Conservation (phyloP, 2,888 invertebrate genomes). For the Mythimna lalbum region DNA sequence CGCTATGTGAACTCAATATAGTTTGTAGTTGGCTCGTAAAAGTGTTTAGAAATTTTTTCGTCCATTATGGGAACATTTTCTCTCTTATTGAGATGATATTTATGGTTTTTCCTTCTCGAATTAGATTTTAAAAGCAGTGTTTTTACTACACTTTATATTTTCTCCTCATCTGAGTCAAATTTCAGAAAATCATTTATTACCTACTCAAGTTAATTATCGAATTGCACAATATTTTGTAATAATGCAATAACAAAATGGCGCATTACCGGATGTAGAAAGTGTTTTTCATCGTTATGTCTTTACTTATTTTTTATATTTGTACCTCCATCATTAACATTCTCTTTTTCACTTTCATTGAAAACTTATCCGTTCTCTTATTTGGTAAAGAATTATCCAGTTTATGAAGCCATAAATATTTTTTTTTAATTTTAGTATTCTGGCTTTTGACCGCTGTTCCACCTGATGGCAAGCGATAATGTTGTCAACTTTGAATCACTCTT, state of each 20-base stretch:
- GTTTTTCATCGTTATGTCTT: conserved; percentile 13
- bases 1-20: conserved; percentile 22
- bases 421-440: too few species aligned
- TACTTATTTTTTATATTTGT: conserved; percentile 22
- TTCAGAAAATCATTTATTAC: conserved; percentile 7
- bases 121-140: background rate
- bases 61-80: background rate
- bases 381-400: too few species aligned
- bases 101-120: background rate
- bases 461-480: too few species aligned
- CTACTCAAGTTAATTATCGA: conserved; percentile 9
- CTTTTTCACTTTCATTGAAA: conserved; percentile 1
- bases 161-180: conserved; percentile 22
- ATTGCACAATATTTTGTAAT: conserved; percentile 45
- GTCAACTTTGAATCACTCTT: too few species aligned
- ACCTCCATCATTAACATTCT: conserved; percentile 3
- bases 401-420: background rate
- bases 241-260: conserved; percentile 14
- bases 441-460: too few species aligned
- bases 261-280: conserved; percentile 30
- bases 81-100: background rate
- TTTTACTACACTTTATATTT: conserved; percentile 5
- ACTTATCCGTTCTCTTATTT: background rate
- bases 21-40: conserved; percentile 19
- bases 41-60: conserved; percentile 2